Conservation (phyloP, 2,113 vertebrate genomes). For the Semicossyphus pulcher region DNA sequence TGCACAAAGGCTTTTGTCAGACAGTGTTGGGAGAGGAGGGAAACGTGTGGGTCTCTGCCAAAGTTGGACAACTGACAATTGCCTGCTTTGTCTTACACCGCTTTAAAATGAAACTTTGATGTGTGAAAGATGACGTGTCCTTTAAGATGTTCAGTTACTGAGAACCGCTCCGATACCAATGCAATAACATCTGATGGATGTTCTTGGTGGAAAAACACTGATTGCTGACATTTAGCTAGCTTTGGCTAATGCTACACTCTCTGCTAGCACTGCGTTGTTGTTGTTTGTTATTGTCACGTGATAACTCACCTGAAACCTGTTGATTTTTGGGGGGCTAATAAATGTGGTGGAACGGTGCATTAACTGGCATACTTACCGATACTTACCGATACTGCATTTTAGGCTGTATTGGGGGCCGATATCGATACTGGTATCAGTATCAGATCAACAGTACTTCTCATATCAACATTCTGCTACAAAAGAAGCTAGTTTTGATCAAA, state of each 20-base stretch:
- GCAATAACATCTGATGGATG: too few relatives aligned
- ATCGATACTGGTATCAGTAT: too few relatives aligned
- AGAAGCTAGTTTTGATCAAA: not conserved
- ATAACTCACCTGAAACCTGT: too few relatives aligned
- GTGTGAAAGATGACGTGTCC: not conserved
- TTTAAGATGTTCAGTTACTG: too few relatives aligned
- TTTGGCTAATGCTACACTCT: not conserved
- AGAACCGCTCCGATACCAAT: too few relatives aligned
- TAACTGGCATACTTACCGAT: too few relatives aligned
- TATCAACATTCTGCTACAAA: not conserved
- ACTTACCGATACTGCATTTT: too few relatives aligned
- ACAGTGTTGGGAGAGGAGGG: slow-evolving; percentile 21
- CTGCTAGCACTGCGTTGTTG: not conserved
- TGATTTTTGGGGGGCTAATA: too few relatives aligned
- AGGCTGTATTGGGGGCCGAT: too few relatives aligned
- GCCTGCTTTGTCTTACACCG: slow-evolving; percentile 43
- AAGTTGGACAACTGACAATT: slow-evolving; percentile 40
- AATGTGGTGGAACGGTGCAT: too few relatives aligned
- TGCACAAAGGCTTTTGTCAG: slow-evolving; percentile 74
- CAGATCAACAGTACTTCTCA: not conserved
- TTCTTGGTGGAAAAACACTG: too few relatives aligned
- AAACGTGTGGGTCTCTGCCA: slow-evolving; percentile 48
- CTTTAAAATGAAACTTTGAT: not conserved
- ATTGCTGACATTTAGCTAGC: not conserved
- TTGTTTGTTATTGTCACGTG: not conserved